Evolutionary conservation across 2,888 invertebrate genomes (phyloP).

Genomic region (Synergus umbraculus): DNA sequence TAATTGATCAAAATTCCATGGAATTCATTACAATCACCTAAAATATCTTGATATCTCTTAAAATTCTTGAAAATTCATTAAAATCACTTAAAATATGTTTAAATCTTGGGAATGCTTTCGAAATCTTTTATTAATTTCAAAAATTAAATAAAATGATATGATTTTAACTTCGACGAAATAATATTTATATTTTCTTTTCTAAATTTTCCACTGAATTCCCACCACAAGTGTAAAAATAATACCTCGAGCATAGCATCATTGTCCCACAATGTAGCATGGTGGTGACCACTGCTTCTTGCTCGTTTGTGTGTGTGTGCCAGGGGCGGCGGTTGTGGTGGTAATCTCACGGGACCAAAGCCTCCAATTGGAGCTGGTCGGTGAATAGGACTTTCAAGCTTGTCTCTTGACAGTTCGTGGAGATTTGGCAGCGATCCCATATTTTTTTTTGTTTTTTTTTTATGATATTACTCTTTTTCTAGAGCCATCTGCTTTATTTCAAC

Average conservation of each 20-base stretch:
- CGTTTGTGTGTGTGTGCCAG: slow-evolving; percentile 71
- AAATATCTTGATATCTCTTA: too few species aligned
- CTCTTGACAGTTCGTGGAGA: slow-evolving; percentile 81
- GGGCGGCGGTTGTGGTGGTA: slow-evolving; percentile 71
- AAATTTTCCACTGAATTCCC: background rate
- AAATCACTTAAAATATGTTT: too few species aligned
- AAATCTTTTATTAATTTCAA: too few species aligned
- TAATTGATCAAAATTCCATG: too few species aligned
- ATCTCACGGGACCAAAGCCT: slow-evolving; percentile 67
- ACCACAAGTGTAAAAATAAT: background rate
- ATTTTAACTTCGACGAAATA: too few species aligned
- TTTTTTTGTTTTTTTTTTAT: background rate
- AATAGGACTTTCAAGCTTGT: slow-evolving; percentile 70
- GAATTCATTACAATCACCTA: too few species aligned
- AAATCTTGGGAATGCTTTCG: too few species aligned
- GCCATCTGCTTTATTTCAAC: slow-evolving; percentile 9
- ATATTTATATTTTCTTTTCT: too few species aligned
- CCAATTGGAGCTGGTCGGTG: slow-evolving; percentile 69
- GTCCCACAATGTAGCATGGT: slow-evolving; percentile 70
- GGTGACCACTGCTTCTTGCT: slow-evolving; percentile 71
- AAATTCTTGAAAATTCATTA: too few species aligned
- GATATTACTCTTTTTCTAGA: slow-evolving; percentile 16
- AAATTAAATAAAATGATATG: too few species aligned
- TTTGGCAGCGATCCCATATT: slow-evolving; percentile 84
- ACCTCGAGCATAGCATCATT: slow-evolving; percentile 75